Conservation (phyloP, 37 sponge, comb jelly and placozoan genomes). For the Bolinopsis microptera region DNA sequence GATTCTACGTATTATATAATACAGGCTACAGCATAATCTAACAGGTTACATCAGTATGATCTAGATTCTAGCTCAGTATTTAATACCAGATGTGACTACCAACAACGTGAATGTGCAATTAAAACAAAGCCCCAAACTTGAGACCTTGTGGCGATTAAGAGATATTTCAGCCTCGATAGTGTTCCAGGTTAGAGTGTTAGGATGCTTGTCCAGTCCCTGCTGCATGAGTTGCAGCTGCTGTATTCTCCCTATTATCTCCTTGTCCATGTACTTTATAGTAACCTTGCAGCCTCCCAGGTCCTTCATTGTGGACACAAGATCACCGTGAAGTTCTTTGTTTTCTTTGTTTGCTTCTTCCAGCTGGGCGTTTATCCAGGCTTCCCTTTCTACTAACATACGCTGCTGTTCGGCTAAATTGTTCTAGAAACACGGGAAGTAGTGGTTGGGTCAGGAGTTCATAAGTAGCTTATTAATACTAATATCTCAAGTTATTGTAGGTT, state of each 20-base stretch:
- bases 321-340: conserved; percentile 11
- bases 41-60: no score
- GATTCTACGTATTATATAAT: no score
- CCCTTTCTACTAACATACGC: conserved; percentile 56
- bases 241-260: conserved; percentile 47
- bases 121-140: no score
- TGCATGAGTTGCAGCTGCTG: conserved; percentile 62
- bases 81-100: no score
- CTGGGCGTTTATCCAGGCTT: conserved; percentile 34
- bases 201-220: conserved; percentile 58
- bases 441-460: no score
- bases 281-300: conserved; percentile 64
- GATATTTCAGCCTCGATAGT: conserved; percentile 63
- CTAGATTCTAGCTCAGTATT: no score
- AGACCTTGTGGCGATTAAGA: conserved; percentile 58
- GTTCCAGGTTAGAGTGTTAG: conserved; percentile 63
- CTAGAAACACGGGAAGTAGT: no score
- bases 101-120: no score
- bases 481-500: no score
- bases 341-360: conserved; percentile 49
- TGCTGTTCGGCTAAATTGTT: conserved; percentile 56
- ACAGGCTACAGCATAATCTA: no score
- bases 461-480: no score
- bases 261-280: conserved; percentile 60
- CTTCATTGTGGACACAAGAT: conserved; percentile 21